Evolutionary conservation across 2,888 invertebrate genomes (phyloP).

Genomic region (Catocala nupta): DNA sequence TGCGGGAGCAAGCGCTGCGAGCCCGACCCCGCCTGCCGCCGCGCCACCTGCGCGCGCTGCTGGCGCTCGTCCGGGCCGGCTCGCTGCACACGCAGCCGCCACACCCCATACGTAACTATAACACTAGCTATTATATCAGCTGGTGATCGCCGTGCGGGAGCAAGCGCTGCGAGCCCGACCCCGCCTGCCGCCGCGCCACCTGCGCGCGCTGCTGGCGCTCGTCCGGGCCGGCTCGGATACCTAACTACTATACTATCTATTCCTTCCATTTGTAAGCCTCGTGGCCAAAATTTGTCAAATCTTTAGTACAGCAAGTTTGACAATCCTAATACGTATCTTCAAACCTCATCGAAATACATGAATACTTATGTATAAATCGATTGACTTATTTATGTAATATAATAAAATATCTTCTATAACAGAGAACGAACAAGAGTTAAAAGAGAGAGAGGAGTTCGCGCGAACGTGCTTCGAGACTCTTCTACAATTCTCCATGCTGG

Average conservation of each 20-base stretch:
- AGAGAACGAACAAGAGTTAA: slow-evolving; percentile 93
- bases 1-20: slow-evolving; percentile 64
- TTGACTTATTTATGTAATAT: neutral
- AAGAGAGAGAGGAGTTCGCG: slow-evolving; percentile 97
- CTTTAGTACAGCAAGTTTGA: no score
- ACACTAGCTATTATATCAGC: no score
- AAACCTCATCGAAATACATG: no score
- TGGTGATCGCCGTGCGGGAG: slow-evolving; percentile 63
- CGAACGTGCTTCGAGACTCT: slow-evolving; percentile 98
- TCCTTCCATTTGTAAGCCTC: no score
- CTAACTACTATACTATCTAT: no score
- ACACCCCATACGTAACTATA: slow-evolving; percentile 75
- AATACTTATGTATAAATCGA: no score
- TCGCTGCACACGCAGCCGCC: slow-evolving; percentile 86
- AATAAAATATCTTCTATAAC: slow-evolving; percentile 18
- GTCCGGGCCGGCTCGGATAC: slow-evolving; percentile 85
- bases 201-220: slow-evolving; percentile 89
- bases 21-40: slow-evolving; percentile 89
- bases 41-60: slow-evolving; percentile 89
- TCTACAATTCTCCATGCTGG: slow-evolving; percentile 96
- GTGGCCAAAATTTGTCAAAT: no score
- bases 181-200: slow-evolving; percentile 91
- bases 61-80: slow-evolving; percentile 88
- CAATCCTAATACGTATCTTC: no score
- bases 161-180: slow-evolving; percentile 63